Percentiles rank a stretch among this genome's conserved stretches.
Conservation (phyloP, 2,113 vertebrate genomes). For the Mirza zaza region DNA sequence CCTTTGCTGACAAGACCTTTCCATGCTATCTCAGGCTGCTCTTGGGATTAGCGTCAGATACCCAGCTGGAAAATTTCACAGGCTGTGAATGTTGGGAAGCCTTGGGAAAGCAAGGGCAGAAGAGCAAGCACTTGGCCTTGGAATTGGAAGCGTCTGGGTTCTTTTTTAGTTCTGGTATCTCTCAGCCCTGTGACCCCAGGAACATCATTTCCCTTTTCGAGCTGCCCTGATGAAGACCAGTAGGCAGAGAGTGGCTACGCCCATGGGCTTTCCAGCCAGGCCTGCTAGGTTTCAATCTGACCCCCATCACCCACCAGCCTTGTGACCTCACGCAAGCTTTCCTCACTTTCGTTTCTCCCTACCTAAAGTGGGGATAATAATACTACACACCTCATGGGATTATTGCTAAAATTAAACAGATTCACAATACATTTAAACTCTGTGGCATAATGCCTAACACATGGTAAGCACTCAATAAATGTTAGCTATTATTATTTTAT, state of each 20-base stretch:
- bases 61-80: neutral
- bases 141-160: neutral
- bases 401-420: neutral
- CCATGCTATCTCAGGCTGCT: neutral
- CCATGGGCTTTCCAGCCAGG: neutral
- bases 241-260: neutral
- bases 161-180: neutral
- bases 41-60: neutral
- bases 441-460: neutral
- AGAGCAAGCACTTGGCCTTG: neutral
- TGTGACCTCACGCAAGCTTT: neutral
- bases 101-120: neutral
- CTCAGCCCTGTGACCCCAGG: neutral
- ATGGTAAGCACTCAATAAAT: conserved; percentile 8
- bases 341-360: neutral
- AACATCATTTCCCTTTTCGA: neutral
- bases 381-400: neutral
- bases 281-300: neutral
- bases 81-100: neutral
- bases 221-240: neutral
- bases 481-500: conserved; percentile 31
- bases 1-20: neutral
- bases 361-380: neutral
- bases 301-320: neutral
- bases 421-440: neutral